These are phyloP conservation scores for Lota lota DNA, from an alignment of 2,113 vertebrate genomes.

Conservation along the genomic window DNA sequence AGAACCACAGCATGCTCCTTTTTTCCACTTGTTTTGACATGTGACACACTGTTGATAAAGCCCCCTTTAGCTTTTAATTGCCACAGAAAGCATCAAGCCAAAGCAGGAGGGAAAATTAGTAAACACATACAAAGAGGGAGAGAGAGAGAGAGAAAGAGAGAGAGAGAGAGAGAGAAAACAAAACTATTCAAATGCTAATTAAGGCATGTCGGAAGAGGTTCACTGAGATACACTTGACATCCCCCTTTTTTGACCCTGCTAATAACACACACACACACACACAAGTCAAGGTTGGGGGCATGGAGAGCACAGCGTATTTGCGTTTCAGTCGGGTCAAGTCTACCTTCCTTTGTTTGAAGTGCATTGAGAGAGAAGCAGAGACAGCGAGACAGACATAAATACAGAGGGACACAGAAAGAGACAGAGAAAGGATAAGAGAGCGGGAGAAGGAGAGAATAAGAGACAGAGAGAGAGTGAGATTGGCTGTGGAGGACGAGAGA, in stretches of 20 bases:
- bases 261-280: slow-evolving; percentile 15
- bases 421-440: slow-evolving; percentile 12
- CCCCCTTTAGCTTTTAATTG: slow-evolving; percentile 9
- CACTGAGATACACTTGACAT: slow-evolving; percentile 36
- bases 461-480: slow-evolving; percentile 22
- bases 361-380: not conserved
- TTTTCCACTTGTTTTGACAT: slow-evolving; percentile 22
- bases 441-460: slow-evolving; percentile 16
- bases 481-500: not conserved
- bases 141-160: not conserved
- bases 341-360: no score
- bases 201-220: slow-evolving; percentile 28
- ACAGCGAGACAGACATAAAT: not conserved
- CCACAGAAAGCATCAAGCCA: not conserved
- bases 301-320: slow-evolving; percentile 45
- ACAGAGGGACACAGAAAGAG: no score
- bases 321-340: no score
- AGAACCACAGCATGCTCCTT: slow-evolving; percentile 3
- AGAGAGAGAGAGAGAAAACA: not conserved
- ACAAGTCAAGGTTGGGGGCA: slow-evolving; percentile 45
- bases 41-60: slow-evolving; percentile 15
- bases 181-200: slow-evolving; percentile 46
- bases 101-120: not conserved
- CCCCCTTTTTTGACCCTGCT: slow-evolving; percentile 19
- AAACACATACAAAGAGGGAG: not conserved